A percentile compares a stretch with the other conserved stretches of the same genome.
Evolutionary conservation across 1,140 invertebrate species (phyloP).

Genomic region (Hycleus cichorii): DNA sequence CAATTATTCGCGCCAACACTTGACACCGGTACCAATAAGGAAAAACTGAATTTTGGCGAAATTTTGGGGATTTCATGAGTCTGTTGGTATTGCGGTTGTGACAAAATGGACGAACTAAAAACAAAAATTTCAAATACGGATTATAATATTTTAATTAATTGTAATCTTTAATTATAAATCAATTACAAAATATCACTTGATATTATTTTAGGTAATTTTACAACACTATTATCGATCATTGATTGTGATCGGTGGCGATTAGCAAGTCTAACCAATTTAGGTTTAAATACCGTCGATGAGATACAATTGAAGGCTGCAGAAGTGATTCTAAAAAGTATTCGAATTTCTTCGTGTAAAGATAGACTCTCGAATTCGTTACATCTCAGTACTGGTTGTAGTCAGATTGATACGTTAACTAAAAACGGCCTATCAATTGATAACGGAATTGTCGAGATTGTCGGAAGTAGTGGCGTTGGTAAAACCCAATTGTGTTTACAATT

Average conservation of each 20-base stretch:
- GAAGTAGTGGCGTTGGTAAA: slow-evolving; percentile 75
- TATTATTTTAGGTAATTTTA: slow-evolving; percentile 5
- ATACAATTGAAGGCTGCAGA: slow-evolving; percentile 1
- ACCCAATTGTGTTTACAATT: slow-evolving; percentile 78
- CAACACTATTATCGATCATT: background rate
- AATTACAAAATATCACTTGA: background rate
- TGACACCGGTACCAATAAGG: too few species aligned
- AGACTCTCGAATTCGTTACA: too few species aligned
- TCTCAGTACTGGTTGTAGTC: slow-evolving; percentile 53
- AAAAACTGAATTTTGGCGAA: too few species aligned
- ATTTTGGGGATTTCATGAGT: too few species aligned
- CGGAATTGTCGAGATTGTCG: slow-evolving; percentile 76
- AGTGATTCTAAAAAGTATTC: slow-evolving; percentile 18
- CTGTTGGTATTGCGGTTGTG: too few species aligned
- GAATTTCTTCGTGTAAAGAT: slow-evolving; percentile 31
- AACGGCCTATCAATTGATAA: slow-evolving; percentile 63
- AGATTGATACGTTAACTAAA: slow-evolving; percentile 52
- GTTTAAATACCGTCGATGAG: slow-evolving; percentile 8
- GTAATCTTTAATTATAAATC: slow-evolving; percentile 2
- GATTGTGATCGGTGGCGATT: background rate
- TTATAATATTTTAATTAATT: slow-evolving; percentile 10
- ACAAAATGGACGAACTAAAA: slow-evolving; percentile 8
- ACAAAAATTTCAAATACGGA: background rate
- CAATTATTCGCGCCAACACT: too few species aligned
- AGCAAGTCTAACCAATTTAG: slow-evolving; percentile 5